A percentile compares a stretch with the other conserved stretches of the same genome.
Conservation (phyloP, 2,113 vertebrate species). For the Vidua macroura region DNA sequence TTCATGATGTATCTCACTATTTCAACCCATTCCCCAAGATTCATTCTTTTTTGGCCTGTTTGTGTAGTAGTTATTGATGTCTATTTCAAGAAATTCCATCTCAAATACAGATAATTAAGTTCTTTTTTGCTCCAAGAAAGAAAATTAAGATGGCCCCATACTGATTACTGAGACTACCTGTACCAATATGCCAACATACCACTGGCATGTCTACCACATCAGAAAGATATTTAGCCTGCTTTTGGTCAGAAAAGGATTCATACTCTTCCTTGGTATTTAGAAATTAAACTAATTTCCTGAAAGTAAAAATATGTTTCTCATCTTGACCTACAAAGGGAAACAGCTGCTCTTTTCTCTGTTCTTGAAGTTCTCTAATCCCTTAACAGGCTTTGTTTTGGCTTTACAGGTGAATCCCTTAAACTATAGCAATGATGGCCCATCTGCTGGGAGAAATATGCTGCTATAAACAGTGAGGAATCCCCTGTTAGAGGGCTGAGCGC, state of each 20-base stretch:
- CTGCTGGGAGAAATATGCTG: neutral
- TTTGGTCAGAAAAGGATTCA: conserved; percentile 9
- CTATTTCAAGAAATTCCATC: conserved; percentile 50
- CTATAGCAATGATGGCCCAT: neutral
- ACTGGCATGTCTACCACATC: neutral
- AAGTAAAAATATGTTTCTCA: conserved; percentile 23
- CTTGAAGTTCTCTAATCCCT: neutral
- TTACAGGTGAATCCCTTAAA: neutral
- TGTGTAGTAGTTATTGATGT: conserved; percentile 53
- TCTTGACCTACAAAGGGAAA: neutral
- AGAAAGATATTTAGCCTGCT: conserved; percentile 33
- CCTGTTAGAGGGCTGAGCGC: neutral
- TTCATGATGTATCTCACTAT: conserved; percentile 60
- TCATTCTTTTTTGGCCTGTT: conserved; percentile 48
- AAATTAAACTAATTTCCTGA: conserved; percentile 43
- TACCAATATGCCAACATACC: neutral
- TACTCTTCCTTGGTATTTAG: neutral
- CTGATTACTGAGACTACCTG: conserved; percentile 16
- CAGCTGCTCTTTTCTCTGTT: neutral
- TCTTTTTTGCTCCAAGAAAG: conserved; percentile 6
- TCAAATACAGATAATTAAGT: neutral
- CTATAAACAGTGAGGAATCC: neutral
- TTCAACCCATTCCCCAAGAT: conserved; percentile 56
- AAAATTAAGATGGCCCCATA: neutral
- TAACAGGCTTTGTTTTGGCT: neutral